Conservation (phyloP, 2,797 vertebrate genomes). For the Lagorchestes hirsutus region DNA sequence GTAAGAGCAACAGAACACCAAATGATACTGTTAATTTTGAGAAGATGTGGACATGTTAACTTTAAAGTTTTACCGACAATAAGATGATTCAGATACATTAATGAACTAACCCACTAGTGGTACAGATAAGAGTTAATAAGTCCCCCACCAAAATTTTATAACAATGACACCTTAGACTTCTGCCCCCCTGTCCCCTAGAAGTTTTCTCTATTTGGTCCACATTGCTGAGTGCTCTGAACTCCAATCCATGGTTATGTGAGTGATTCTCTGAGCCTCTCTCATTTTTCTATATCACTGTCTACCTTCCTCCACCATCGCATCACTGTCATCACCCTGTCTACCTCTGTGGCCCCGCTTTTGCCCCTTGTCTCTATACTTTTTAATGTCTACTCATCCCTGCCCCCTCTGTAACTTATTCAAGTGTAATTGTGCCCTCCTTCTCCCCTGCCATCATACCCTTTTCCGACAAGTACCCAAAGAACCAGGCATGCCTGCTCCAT, state of each 20-base stretch:
- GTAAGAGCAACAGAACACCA: background rate
- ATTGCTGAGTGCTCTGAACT: background rate
- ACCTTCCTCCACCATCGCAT: background rate
- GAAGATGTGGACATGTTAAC: background rate
- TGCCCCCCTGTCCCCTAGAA: background rate
- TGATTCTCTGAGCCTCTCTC: background rate
- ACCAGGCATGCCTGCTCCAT: background rate
- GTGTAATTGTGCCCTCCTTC: background rate
- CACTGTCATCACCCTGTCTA: background rate
- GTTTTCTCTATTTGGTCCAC: background rate
- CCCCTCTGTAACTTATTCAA: background rate
- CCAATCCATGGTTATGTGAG: background rate
- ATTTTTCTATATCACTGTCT: background rate
- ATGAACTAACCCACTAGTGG: background rate
- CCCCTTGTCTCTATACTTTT: background rate
- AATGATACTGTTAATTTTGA: background rate
- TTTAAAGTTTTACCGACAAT: background rate
- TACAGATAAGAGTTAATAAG: background rate
- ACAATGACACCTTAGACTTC: background rate
- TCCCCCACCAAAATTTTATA: background rate
- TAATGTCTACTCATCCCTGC: background rate
- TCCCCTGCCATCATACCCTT: background rate
- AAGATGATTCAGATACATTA: background rate
- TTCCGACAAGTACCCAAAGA: background rate
- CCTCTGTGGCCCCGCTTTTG: background rate